phyloP scores from a whole-genome alignment of 2,888 invertebrate genomes.

The Cremastobaeus sp. region DNA sequence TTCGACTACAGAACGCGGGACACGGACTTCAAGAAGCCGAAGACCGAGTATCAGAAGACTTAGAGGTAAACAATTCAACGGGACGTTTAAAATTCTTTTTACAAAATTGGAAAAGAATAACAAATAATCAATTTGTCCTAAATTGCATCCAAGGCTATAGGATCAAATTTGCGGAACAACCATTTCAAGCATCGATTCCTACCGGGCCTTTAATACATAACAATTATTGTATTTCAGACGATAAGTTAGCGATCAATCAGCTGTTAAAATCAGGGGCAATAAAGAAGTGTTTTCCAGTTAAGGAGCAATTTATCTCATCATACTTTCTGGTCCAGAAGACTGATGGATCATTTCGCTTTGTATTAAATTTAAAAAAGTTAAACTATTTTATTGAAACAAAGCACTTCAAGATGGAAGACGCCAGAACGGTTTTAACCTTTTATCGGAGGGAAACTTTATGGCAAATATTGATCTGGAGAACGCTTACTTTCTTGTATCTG shows the following conservation, averaged over 20 bases:
- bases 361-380: conserved; percentile 52
- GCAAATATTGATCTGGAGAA: conserved; percentile 4
- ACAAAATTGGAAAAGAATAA: conserved; percentile 15
- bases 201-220: conserved; percentile 5
- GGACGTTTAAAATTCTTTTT: conserved; percentile 24
- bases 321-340: conserved; percentile 53
- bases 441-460: conserved; percentile 13
- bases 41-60: conserved; percentile 11
- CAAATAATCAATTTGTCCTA: conserved; percentile 22
- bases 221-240: conserved; percentile 14
- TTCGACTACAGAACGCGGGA: not conserved
- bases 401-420: conserved; percentile 59
- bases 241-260: conserved; percentile 2
- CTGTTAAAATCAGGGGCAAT: conserved; percentile 4
- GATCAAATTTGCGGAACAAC: conserved; percentile 14
- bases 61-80: no score
- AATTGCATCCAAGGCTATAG: conserved; percentile 28
- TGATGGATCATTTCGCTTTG: conserved; percentile 39
- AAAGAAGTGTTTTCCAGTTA: conserved; percentile 2
- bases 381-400: conserved; percentile 46
- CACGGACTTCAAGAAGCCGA: not conserved
- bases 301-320: conserved; percentile 40
- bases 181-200: not conserved
- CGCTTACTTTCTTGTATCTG: no score
- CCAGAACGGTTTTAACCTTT: conserved; percentile 28